Evolutionary conservation across 2,888 invertebrate genomes (phyloP).

Genomic region (Arctia plantaginis): DNA sequence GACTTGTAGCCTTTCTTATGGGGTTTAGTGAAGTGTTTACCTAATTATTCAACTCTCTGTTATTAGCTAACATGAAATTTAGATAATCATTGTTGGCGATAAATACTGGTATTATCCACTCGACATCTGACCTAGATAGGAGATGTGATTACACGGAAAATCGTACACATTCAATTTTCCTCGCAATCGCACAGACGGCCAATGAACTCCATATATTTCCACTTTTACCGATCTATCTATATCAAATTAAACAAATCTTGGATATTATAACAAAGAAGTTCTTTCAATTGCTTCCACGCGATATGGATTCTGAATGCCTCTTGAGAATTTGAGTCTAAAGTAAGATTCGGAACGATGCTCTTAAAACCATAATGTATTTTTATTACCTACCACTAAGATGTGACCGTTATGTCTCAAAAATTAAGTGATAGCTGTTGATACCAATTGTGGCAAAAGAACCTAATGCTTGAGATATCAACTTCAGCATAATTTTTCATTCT

Average conservation of each 20-base stretch:
- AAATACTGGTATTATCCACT: conserved; percentile 41
- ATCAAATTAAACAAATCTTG: background rate
- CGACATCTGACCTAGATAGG: conserved; percentile 39
- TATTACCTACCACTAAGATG: no score
- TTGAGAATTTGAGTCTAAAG: no score
- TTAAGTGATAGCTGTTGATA: background rate
- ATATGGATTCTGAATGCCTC: background rate
- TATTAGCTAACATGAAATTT: conserved; percentile 22
- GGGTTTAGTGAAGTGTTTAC: background rate
- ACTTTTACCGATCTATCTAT: background rate
- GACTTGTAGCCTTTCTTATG: background rate
- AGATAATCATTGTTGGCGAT: conserved; percentile 33
- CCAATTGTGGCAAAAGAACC: no score
- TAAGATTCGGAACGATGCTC: no score
- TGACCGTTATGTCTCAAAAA: no score
- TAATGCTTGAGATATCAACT: no score
- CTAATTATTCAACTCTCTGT: conserved; percentile 10
- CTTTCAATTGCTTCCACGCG: background rate
- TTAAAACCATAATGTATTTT: no score
- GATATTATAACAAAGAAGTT: background rate
- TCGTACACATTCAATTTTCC: conserved; percentile 21
- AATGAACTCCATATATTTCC: background rate
- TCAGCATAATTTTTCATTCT: no score
- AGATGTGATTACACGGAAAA: conserved; percentile 17
- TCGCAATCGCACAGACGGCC: background rate